Percentiles rank a stretch among this genome's conserved stretches.
phyloP scores from a whole-genome alignment of 2,113 vertebrate genomes.

The Leucopsar rothschildi region DNA sequence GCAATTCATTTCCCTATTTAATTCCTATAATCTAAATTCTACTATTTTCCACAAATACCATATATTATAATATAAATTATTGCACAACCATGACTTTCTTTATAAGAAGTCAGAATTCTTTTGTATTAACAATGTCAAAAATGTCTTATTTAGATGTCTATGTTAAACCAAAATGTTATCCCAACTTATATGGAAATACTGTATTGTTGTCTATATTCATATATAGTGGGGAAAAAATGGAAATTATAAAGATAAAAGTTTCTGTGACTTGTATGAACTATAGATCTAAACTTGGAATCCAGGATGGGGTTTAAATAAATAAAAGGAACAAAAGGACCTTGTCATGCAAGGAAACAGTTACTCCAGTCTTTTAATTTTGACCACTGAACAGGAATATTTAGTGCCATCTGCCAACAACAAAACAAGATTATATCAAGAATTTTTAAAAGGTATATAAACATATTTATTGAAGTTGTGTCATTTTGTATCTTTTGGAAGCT shows the following conservation, averaged over 20 bases:
- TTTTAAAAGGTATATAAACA: neutral
- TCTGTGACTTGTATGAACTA: neutral
- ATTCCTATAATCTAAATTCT: neutral
- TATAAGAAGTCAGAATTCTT: neutral
- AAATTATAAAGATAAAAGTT: neutral
- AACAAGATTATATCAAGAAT: constrained; percentile 6
- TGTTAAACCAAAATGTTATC: neutral
- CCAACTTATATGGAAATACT: neutral
- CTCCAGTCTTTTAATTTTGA: constrained; percentile 13
- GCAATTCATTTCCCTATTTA: neutral
- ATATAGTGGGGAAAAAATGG: neutral
- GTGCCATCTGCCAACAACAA: neutral
- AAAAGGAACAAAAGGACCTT: constrained; percentile 8
- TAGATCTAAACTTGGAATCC: neutral
- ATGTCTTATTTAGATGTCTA: neutral
- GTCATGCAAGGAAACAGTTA: constrained; percentile 46
- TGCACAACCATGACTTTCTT: neutral
- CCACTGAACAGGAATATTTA: constrained; percentile 22
- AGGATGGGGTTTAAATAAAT: neutral
- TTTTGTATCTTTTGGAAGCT: constrained; percentile 35
- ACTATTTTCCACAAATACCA: neutral
- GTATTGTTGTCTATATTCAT: neutral
- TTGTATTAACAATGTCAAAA: neutral
- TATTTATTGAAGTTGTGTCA: neutral
- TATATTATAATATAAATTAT: neutral